Evolutionary conservation across 2,888 invertebrate species (phyloP).

Genomic region (Rhagophthalmus giganteus): DNA sequence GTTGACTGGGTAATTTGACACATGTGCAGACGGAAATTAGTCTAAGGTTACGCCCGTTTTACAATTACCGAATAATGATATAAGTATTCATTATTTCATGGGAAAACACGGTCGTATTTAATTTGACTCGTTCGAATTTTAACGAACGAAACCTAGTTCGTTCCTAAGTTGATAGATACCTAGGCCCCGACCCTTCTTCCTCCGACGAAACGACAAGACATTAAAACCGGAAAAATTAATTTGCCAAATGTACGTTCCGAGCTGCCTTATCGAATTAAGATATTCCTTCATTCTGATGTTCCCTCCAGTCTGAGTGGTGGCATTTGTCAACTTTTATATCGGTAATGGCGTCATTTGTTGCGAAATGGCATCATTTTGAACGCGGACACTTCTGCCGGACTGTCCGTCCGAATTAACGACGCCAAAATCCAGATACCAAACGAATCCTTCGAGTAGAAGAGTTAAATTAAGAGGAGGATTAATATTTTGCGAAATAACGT

Average conservation of each 20-base stretch:
- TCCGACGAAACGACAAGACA: no score
- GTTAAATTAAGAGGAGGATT: slow-evolving; percentile 7
- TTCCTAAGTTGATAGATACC: not conserved
- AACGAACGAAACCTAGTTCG: no score
- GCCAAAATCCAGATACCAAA: slow-evolving; percentile 9
- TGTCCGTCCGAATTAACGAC: slow-evolving; percentile 27
- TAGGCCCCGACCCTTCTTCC: no score
- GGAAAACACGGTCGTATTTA: slow-evolving; percentile 30
- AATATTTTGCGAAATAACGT: slow-evolving; percentile 19
- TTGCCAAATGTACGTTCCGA: slow-evolving; percentile 22
- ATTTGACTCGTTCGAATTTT: not conserved
- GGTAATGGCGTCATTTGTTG: slow-evolving; percentile 53
- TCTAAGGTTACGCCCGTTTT: slow-evolving; percentile 34
- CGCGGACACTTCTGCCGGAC: slow-evolving; percentile 25
- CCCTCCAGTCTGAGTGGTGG: slow-evolving; percentile 33
- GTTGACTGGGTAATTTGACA: slow-evolving; percentile 31
- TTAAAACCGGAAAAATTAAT: slow-evolving; percentile 26
- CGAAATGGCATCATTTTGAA: slow-evolving; percentile 33
- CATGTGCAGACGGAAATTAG: slow-evolving; percentile 29
- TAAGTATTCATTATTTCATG: slow-evolving; percentile 35
- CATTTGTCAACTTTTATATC: slow-evolving; percentile 55
- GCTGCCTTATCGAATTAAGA: slow-evolving; percentile 34
- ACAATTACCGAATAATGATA: slow-evolving; percentile 41
- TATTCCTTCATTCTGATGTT: slow-evolving; percentile 29
- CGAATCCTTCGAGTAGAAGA: slow-evolving; percentile 5